Evolutionary conservation across 2,888 invertebrate species (phyloP), one percentile per base, ranked within the genome.

Genomic region (Dicycla oo): DNA sequence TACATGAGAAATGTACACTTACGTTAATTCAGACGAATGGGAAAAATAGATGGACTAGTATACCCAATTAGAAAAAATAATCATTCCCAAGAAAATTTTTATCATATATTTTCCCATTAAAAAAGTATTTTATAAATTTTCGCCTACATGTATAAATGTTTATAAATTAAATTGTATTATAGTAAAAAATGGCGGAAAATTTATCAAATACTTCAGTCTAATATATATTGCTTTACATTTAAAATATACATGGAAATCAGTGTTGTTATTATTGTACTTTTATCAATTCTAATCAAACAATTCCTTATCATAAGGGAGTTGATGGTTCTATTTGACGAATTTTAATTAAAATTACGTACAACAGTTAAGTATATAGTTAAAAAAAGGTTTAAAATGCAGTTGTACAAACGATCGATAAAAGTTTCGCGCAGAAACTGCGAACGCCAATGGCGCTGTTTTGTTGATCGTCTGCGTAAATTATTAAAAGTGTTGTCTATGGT

Each of bases 11-110:
- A 92, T 94, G 90, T 94, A 94, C 93, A 94, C 89, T 92, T 93
- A 91, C 78, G 90, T 91, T 90, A 91, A 85, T 88, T 92, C 88
- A 91, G 89, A 93, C 84, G 56, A 91, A 93, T 93, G 93, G 94
- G 95, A 91, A 89, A 88, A 85, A 85, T 89, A 89, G 90, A 90
- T 92, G 93, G 95, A 96, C 95, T 96, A 96, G 95, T 94, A 93
- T 93, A 94, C 91, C 94, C 91, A 94, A 94, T 93, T 95, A 93
- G 91, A 94, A 95, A 95, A 94, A 93, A 94, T 94, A 94, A 94
- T 89, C 88, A 88, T 90, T 90, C 93, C 93, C 85, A 74, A 82
- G 82, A 81, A 81, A 81, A 75, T 68, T 89, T 90, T 89, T 88
- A 88, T 88, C 87, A 87, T 88, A 85, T 71, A 81, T 84, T 87